Percentiles rank a stretch among this genome's conserved stretches.
phyloP scores from a whole-genome alignment of 2,888 invertebrate species.

The Pantelozetes paolii region DNA sequence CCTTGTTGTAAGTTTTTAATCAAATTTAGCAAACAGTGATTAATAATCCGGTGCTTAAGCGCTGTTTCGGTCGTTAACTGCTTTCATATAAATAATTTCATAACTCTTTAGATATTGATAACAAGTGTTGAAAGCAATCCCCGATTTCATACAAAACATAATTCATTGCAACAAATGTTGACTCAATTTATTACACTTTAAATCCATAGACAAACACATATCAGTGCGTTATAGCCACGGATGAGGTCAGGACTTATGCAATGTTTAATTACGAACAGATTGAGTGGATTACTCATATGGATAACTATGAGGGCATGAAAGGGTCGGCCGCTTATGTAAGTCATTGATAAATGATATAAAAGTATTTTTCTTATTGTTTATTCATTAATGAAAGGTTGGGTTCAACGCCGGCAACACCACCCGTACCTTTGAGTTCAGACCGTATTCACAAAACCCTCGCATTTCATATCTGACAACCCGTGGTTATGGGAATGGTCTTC shows the following conservation, averaged over 20 bases:
- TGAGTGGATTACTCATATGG: slow-evolving; percentile 84
- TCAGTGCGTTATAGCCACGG: slow-evolving; percentile 86
- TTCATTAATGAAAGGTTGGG: slow-evolving; percentile 66
- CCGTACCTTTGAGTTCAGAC: slow-evolving; percentile 76
- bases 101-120: too few species aligned
- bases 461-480: slow-evolving; percentile 74
- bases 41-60: slow-evolving; percentile 14
- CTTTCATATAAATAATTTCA: too few species aligned
- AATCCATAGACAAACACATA: slow-evolving; percentile 79
- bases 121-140: too few species aligned
- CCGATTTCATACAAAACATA: too few species aligned
- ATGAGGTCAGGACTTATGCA: slow-evolving; percentile 88
- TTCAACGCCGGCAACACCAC: slow-evolving; percentile 96
- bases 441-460: slow-evolving; percentile 81
- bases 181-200: too few species aligned
- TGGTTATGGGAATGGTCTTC: slow-evolving; percentile 80
- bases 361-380: too few species aligned
- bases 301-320: slow-evolving; percentile 77
- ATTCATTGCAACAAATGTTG: too few species aligned
- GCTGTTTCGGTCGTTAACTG: too few species aligned
- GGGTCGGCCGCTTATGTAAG: slow-evolving; percentile 70
- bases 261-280: slow-evolving; percentile 90
- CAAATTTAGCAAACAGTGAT: too few species aligned
- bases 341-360: slow-evolving; percentile 32
- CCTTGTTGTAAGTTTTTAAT: slow-evolving; percentile 39